Conservation (phyloP, 2,888 invertebrate genomes). For the Drosophila paramelanica region DNA sequence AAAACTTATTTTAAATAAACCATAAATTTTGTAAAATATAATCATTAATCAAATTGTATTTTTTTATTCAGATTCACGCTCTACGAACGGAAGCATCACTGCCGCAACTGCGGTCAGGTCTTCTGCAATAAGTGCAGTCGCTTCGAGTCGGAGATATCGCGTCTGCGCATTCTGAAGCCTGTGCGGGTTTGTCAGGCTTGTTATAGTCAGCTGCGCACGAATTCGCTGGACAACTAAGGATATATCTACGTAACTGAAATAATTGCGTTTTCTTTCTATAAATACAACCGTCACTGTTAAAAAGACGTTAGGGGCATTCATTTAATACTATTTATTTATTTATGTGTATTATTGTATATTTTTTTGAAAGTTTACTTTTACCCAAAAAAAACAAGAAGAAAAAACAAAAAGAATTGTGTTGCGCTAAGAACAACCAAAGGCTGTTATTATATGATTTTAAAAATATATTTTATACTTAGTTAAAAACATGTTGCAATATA, state of each 20-base stretch:
- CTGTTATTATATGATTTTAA: constrained; percentile 72
- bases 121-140: constrained; percentile 99
- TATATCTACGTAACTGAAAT: constrained; percentile 29
- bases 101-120: constrained; percentile 98
- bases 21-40: background rate
- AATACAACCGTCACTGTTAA: constrained; percentile 40
- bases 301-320: constrained; percentile 57
- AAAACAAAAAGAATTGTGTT: constrained; percentile 33
- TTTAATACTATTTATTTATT: constrained; percentile 30
- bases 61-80: constrained; percentile 90
- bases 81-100: constrained; percentile 98
- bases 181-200: constrained; percentile 98
- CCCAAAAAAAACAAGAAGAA: constrained; percentile 44
- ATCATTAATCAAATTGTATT: too few relatives aligned
- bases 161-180: constrained; percentile 95
- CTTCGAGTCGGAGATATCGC: constrained; percentile 97
- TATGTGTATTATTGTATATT: constrained; percentile 33
- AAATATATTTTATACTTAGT: constrained; percentile 31
- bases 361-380: constrained; percentile 42
- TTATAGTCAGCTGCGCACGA: constrained; percentile 87
- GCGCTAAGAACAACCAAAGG: constrained; percentile 63
- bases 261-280: constrained; percentile 30
- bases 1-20: too few relatives aligned
- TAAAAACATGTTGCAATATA: constrained; percentile 63
- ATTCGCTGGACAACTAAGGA: constrained; percentile 82